These are phyloP conservation scores for Phylloscopus trochiloides DNA, from an alignment of 2,113 vertebrate genomes.

Conservation along the genomic window DNA sequence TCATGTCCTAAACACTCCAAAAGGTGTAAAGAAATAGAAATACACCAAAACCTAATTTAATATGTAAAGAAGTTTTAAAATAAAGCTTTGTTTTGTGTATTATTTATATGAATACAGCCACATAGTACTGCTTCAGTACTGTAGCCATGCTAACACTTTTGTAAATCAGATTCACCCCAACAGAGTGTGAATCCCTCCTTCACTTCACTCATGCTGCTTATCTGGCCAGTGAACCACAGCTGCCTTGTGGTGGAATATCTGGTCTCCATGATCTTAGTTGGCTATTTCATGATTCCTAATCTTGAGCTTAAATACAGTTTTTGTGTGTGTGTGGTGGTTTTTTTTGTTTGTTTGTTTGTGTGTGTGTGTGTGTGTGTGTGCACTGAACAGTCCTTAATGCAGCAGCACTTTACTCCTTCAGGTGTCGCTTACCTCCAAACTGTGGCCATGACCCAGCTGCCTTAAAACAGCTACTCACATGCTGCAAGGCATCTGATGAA, in stretches of 20 bases:
- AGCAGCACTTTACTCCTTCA: background rate
- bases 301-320: background rate
- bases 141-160: background rate
- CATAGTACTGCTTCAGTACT: background rate
- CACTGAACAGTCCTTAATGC: background rate
- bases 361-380: background rate
- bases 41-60: background rate
- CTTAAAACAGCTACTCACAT: background rate
- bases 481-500: background rate
- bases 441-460: background rate
- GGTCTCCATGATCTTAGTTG: accelerated
- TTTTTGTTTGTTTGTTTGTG: no score
- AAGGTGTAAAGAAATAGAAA: background rate
- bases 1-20: background rate
- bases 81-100: background rate
- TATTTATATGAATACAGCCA: background rate
- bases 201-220: background rate
- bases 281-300: background rate
- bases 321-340: no score
- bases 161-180: background rate
- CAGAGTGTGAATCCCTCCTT: background rate
- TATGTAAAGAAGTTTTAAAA: background rate
- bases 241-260: background rate
- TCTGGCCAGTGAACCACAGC: background rate
- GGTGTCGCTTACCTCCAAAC: background rate